phyloP scores from a whole-genome alignment of 2,113 vertebrate species.

The Cyanistes caeruleus region DNA sequence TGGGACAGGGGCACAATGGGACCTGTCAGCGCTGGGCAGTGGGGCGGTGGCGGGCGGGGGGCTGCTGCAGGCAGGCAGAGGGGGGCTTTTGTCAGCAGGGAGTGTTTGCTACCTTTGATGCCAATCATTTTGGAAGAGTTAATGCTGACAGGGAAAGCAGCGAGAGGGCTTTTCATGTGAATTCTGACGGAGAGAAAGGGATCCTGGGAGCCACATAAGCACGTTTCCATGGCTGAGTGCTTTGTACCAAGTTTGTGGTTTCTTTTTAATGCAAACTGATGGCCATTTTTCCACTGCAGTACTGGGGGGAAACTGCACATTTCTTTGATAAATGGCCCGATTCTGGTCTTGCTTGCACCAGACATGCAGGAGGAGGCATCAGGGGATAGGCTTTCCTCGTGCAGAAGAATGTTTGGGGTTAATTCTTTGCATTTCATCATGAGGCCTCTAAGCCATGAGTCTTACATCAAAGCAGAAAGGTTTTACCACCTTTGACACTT shows the following conservation, averaged over 20 bases:
- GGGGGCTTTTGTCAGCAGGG: conserved; percentile 10
- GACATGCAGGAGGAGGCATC: background rate
- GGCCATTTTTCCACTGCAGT: background rate
- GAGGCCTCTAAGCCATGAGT: background rate
- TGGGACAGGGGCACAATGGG: background rate
- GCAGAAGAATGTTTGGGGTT: background rate
- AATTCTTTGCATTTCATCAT: background rate
- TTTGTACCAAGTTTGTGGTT: background rate
- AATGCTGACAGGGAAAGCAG: background rate
- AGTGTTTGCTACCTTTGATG: conserved; percentile 40
- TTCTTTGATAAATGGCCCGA: background rate
- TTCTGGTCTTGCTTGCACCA: background rate
- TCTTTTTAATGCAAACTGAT: conserved; percentile 15
- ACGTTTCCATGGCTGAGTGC: background rate
- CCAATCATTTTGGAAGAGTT: conserved; percentile 28
- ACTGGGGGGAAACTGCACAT: background rate
- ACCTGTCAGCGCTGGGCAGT: background rate
- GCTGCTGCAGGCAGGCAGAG: background rate
- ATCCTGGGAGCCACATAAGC: background rate
- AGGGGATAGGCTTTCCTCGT: accelerated
- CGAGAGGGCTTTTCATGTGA: background rate
- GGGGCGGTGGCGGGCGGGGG: background rate
- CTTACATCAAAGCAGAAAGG: background rate
- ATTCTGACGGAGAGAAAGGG: background rate
- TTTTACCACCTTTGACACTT: background rate